Conservation (phyloP, 1,140 invertebrate species). For the Plutomurus gul region DNA sequence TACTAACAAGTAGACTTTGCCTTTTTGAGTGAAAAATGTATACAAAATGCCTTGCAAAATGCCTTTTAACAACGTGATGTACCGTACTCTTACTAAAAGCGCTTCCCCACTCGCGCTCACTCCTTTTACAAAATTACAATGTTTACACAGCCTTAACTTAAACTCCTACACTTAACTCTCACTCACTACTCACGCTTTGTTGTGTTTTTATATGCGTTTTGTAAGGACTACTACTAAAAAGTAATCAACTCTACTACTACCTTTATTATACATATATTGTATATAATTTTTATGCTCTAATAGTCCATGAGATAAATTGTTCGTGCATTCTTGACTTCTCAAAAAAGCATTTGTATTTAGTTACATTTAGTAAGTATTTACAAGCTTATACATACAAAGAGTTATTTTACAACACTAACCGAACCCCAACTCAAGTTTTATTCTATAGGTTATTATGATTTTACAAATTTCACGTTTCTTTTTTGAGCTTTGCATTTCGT, state of each 20-base stretch:
- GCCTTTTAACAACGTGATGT: neutral
- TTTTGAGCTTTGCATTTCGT: slow-evolving; percentile 14
- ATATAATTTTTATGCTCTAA: too few relatives aligned
- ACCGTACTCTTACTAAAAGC: neutral
- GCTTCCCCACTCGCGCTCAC: neutral
- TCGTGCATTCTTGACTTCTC: too few relatives aligned
- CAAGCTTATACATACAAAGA: too few relatives aligned
- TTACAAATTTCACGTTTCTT: neutral
- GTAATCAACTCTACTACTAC: neutral
- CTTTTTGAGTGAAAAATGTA: neutral
- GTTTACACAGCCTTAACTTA: neutral
- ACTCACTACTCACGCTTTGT: neutral
- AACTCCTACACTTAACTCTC: neutral
- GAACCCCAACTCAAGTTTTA: neutral
- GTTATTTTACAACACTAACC: neutral
- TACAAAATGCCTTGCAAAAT: neutral
- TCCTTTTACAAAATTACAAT: too few relatives aligned
- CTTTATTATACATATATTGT: neutral
- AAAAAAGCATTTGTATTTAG: too few relatives aligned
- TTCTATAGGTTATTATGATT: neutral
- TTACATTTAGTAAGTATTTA: too few relatives aligned
- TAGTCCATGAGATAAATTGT: too few relatives aligned
- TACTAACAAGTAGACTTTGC: neutral
- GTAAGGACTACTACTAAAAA: neutral
- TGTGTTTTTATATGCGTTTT: neutral